These are phyloP conservation scores for Rhagium mordax DNA, from an alignment of 2,888 invertebrate species.

Conservation along the genomic window DNA sequence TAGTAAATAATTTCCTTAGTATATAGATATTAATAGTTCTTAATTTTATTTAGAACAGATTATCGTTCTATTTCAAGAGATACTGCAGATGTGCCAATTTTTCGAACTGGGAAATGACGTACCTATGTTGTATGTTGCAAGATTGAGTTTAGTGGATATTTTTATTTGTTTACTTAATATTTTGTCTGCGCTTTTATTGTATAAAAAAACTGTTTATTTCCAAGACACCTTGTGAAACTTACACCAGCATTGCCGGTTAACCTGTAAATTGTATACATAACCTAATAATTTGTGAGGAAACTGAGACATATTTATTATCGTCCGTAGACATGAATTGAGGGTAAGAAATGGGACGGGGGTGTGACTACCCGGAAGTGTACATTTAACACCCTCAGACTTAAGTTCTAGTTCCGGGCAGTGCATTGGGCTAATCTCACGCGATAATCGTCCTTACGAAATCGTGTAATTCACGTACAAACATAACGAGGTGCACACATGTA, in stretches of 20 bases:
- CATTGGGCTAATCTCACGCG: slow-evolving; percentile 40
- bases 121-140: too few species aligned
- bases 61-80: too few species aligned
- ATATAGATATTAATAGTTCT: too few species aligned
- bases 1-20: too few species aligned
- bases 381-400: slow-evolving; percentile 60
- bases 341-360: slow-evolving; percentile 37
- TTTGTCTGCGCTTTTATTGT: too few species aligned
- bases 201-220: too few species aligned
- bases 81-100: too few species aligned
- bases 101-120: too few species aligned
- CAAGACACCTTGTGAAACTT: too few species aligned
- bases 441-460: slow-evolving; percentile 25
- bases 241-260: neutral
- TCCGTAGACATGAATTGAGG: neutral
- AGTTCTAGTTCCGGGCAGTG: slow-evolving; percentile 56
- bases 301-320: slow-evolving; percentile 12
- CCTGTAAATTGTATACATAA: neutral
- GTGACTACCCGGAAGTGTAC: slow-evolving; percentile 61
- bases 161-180: too few species aligned
- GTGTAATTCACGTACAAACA: neutral
- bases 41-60: too few species aligned
- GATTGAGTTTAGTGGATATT: too few species aligned
- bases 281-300: neutral
- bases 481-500: neutral